phyloP scores from a whole-genome alignment of 92 coral and sea anemone genomes.

The Porites cylindrica region DNA sequence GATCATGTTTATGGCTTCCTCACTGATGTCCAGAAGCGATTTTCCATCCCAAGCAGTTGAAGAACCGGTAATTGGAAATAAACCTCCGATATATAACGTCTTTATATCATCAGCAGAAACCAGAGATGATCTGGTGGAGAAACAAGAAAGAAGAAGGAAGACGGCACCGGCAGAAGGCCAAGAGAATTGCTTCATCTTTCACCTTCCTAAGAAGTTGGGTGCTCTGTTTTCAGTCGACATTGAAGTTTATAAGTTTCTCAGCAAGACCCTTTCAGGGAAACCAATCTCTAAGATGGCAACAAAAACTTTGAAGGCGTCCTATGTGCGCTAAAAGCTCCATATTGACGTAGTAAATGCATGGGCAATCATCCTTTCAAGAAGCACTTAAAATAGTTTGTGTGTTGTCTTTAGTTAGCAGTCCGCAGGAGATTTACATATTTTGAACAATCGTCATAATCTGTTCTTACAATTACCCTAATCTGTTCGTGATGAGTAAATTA shows the following conservation, averaged over 20 bases:
- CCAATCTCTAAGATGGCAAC: conserved; percentile 11
- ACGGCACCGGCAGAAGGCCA: background rate
- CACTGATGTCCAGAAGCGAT: conserved; percentile 50
- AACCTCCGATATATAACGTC: conserved; percentile 67
- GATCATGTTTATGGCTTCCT: conserved; percentile 69
- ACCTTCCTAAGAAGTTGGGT: background rate
- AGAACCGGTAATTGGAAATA: conserved; percentile 69
- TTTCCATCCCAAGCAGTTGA: conserved; percentile 52
- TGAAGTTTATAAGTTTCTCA: background rate
- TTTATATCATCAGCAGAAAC: background rate
- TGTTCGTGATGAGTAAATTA: background rate
- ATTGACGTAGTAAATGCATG: conserved; percentile 55
- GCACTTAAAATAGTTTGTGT: conserved; percentile 45
- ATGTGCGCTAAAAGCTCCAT: conserved; percentile 39
- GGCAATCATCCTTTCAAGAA: conserved; percentile 40
- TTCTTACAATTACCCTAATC: background rate
- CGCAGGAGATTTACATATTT: conserved; percentile 33
- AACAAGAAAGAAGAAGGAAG: background rate
- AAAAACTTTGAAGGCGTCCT: conserved; percentile 19
- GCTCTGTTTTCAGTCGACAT: background rate
- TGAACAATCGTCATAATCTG: conserved; percentile 2
- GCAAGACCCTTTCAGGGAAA: background rate
- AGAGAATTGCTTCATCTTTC: conserved; percentile 4
- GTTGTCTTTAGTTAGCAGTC: conserved; percentile 34
- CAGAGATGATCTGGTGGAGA: background rate